Base-by-base conservation (phyloP, 2,888 invertebrate species). In the Margaritifera margaritifera region DNA sequence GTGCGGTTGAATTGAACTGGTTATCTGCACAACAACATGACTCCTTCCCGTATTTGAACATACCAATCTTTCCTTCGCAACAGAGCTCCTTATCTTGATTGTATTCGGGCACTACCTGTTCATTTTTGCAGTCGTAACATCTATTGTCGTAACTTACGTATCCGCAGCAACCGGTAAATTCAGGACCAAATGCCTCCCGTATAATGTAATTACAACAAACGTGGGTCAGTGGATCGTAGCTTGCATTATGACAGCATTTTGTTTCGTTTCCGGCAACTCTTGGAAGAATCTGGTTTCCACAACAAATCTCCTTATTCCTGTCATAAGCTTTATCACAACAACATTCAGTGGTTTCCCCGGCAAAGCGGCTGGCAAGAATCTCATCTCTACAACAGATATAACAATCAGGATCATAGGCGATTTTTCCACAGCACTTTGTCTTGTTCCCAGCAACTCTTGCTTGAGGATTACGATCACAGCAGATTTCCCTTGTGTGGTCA, bases 1-100 rank as follows among this genome's bases (percentile, higher is more conserved):
- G 58, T 4, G 31, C 58, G 53, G 69, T 68, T 6, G 62, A 67
- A 50, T 73, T 60, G 56, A 73, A 73, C 63, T 73, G 73, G n/a
- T 68, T 57, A 22, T 58, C 60, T 20, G 67, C 73, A 56, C 73
- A 73, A 62, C 73, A 73, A 59, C 73, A 73, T n/a, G 73, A 73
- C 22, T 70, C 65, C 31, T 73, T 70, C 65, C 31, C 73, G 50
- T 65, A 70, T 58, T 68, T 19, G n/a, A 62, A 68, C 20, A 65
- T 51, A 25, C 65, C 54, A 24, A 68, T 68, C n/a, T 62, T 61
- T 4, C 73, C 73, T 19, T 65, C 70, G 63, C 73, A 73, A 55
- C 73, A 73, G 1, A 73, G 27, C 52, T 73, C 58, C 19, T 25
- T 24, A 22, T 31, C 20, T 4, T 6, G 20, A 27, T 73, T 60